Evolutionary conservation across 2,888 invertebrate genomes (phyloP), one percentile per base, ranked within the genome.

Genomic region (Folsomia manolachei): DNA sequence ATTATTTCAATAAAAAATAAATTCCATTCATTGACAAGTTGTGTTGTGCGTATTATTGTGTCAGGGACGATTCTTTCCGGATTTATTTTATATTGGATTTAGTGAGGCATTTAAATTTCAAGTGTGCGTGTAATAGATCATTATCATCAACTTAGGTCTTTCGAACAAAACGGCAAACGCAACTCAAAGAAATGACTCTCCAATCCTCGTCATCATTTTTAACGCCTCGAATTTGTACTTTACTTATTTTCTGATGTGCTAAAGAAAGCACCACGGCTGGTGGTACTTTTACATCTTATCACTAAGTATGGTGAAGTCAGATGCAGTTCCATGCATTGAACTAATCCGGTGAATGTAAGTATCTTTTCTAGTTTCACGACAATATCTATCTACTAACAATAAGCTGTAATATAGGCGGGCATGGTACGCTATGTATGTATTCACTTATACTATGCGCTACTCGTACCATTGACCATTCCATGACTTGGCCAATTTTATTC

Each of bases 401-500:
- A 39, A 39, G 39, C 39, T 39, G n/a, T n/a, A n/a, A 39, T 14
- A 9, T 39, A 14, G 39, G 7, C 39, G 14, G 39, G 39, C 39
- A 39, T n/a, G n/a, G n/a, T n/a, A n/a, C n/a, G n/a, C n/a, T n/a
- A n/a, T n/a, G n/a, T n/a, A n/a, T n/a, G n/a, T n/a, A n/a, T n/a
- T 39, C 39, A 39, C 39, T 14, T 9, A 14, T 39, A 4, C 39
- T 9, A 39, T 9, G 39, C 4, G 39, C 14, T 39, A 39, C 14
- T 39, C 14, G 14, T 39, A 56, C 18, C 56, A 26, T 63, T 4
- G n/a, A n/a, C 19, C 63, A 63, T n/a, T 25, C 26, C 27, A 63
- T 63, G 63, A 63, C 63, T n/a, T 63, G 63, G 27, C 63, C 63
- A 63, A 63, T 63, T 63, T 63, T 63, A 63, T 63, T 63, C 63